Percentiles rank a stretch among this genome's conserved stretches.
phyloP scores from a whole-genome alignment of 2,888 invertebrate species.

The Andricus quercusramuli region DNA sequence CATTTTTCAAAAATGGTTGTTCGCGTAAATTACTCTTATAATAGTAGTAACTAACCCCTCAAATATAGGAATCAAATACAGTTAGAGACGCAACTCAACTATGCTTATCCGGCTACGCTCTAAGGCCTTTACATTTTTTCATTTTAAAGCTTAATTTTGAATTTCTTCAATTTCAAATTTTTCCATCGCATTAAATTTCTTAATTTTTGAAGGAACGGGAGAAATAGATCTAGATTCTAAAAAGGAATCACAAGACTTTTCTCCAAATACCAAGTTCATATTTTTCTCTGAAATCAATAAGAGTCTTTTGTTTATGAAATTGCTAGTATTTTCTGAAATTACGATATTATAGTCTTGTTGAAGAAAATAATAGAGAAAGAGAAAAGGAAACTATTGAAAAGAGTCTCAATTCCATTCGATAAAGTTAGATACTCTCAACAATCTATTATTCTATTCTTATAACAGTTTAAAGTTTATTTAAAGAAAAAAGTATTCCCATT shows the following conservation, averaged over 20 bases:
- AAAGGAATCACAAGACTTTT: not conserved
- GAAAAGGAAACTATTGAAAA: not conserved
- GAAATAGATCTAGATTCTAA: not conserved
- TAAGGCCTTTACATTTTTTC: too few species aligned
- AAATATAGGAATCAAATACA: too few species aligned
- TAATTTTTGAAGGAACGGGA: not conserved
- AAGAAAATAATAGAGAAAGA: not conserved
- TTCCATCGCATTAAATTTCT: too few species aligned
- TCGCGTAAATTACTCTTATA: too few species aligned
- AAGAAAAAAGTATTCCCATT: not conserved
- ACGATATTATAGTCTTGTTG: not conserved
- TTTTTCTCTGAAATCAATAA: not conserved
- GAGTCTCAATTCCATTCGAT: not conserved
- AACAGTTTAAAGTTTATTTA: not conserved
- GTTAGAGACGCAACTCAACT: too few species aligned
- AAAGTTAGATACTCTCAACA: not conserved
- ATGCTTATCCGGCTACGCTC: too few species aligned
- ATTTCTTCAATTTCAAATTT: too few species aligned
- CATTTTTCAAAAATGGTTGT: too few species aligned
- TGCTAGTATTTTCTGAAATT: not conserved
- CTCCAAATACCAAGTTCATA: not conserved
- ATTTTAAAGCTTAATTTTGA: too few species aligned
- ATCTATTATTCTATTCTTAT: not conserved
- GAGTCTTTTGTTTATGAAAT: not conserved
- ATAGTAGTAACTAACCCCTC: too few species aligned